phyloP scores from a whole-genome alignment of 1,140 invertebrate genomes.

The Brachionus koreanus region DNA sequence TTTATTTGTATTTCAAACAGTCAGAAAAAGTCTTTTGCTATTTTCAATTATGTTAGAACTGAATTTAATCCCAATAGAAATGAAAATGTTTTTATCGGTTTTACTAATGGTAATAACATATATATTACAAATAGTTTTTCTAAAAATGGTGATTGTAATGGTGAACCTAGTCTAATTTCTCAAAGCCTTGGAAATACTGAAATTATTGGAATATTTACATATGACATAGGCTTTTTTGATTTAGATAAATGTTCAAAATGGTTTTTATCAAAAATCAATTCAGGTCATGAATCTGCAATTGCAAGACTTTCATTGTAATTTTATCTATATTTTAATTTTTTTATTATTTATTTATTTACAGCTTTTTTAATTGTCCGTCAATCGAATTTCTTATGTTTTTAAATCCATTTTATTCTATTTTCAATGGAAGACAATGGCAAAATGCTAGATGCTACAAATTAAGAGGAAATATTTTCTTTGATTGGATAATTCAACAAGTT shows the following conservation, averaged over 20 bases:
- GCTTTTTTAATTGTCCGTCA: neutral
- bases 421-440: neutral
- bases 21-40: neutral
- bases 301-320: neutral
- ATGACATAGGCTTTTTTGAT: neutral
- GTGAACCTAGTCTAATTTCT: neutral
- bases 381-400: neutral
- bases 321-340: neutral
- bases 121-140: neutral
- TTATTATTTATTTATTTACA: neutral
- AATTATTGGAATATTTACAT: neutral
- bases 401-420: neutral
- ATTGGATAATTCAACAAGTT: neutral
- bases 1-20: neutral
- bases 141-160: neutral
- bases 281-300: neutral
- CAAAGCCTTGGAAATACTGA: neutral
- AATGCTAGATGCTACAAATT: neutral
- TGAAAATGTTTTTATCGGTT: conserved; percentile 24
- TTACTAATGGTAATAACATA: neutral
- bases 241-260: neutral
- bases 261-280: neutral
- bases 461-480: neutral
- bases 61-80: neutral
- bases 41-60: neutral